Percentiles rank a stretch among this genome's conserved stretches.
These are phyloP conservation scores for Drosophila leontia DNA, from an alignment of 1,140 invertebrate genomes.

Conservation along the genomic window DNA sequence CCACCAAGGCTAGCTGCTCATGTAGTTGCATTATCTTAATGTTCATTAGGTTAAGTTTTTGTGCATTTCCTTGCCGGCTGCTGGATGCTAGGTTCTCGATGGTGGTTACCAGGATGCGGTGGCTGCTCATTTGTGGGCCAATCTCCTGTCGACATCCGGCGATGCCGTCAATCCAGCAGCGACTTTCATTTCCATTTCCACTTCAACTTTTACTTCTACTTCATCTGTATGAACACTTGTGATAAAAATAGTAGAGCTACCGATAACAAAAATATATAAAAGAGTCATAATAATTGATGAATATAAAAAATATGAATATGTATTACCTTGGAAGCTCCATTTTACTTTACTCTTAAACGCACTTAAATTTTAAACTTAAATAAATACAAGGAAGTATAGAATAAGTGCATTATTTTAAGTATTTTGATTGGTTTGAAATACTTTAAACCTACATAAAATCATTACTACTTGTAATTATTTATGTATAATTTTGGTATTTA, in stretches of 20 bases:
- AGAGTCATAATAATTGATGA: neutral
- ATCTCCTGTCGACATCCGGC: conserved; percentile 75
- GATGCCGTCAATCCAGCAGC: conserved; percentile 27
- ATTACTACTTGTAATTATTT: neutral
- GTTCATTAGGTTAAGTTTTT: conserved; percentile 82
- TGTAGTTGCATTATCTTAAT: conserved; percentile 83
- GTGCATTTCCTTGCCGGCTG: conserved; percentile 67
- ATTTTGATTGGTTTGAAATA: neutral
- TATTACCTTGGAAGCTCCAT: too few species aligned
- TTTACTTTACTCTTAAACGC: too few species aligned
- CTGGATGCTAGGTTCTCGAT: conserved; percentile 24
- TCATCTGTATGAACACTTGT: conserved; percentile 49
- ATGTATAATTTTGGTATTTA: too few species aligned
- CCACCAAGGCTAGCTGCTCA: conserved; percentile 29
- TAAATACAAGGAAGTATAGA: too few species aligned
- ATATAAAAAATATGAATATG: too few species aligned
- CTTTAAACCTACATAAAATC: too few species aligned
- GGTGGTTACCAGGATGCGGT: conserved; percentile 7
- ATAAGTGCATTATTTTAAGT: too few species aligned
- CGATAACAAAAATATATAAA: neutral
- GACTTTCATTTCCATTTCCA: conserved; percentile 36
- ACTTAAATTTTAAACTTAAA: too few species aligned
- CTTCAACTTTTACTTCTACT: conserved; percentile 60
- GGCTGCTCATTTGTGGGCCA: conserved; percentile 72
- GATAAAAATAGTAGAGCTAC: neutral